These are phyloP conservation scores for Coluber constrictor DNA, from an alignment of 2,797 vertebrate species.

Conservation along the genomic window DNA sequence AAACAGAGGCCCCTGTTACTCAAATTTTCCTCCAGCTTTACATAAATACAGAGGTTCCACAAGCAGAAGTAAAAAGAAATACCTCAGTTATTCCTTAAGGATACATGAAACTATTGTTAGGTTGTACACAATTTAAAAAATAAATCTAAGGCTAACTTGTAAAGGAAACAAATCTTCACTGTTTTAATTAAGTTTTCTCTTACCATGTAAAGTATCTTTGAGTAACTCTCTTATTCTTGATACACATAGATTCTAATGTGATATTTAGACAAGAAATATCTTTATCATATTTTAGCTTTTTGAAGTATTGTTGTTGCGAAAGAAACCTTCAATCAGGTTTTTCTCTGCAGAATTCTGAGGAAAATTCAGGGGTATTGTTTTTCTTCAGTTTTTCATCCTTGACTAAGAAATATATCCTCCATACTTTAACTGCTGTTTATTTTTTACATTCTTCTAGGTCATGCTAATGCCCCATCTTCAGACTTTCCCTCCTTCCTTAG, in stretches of 20 bases:
- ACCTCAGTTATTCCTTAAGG: not conserved
- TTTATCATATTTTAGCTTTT: not conserved
- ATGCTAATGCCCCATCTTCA: not conserved
- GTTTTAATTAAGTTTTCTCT: not conserved
- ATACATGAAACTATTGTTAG: not conserved
- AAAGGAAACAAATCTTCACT: not conserved
- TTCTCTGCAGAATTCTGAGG: not conserved
- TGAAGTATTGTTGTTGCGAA: not conserved
- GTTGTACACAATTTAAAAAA: not conserved
- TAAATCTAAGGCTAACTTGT: not conserved
- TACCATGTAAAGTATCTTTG: not conserved
- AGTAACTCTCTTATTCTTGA: not conserved
- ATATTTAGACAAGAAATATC: not conserved
- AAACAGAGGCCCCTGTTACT: not conserved
- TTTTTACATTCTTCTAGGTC: not conserved
- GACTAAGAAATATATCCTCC: not conserved
- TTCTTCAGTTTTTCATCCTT: not conserved
- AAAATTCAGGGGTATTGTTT: not conserved
- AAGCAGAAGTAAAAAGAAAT: not conserved
- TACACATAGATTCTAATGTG: not conserved
- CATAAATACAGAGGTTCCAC: not conserved
- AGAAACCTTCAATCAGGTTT: not conserved
- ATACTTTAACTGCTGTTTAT: not conserved
- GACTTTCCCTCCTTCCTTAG: not conserved
- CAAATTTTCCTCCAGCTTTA: not conserved